phyloP scores from a whole-genome alignment of 2,113 vertebrate genomes.

The Uropsilus gracilis region DNA sequence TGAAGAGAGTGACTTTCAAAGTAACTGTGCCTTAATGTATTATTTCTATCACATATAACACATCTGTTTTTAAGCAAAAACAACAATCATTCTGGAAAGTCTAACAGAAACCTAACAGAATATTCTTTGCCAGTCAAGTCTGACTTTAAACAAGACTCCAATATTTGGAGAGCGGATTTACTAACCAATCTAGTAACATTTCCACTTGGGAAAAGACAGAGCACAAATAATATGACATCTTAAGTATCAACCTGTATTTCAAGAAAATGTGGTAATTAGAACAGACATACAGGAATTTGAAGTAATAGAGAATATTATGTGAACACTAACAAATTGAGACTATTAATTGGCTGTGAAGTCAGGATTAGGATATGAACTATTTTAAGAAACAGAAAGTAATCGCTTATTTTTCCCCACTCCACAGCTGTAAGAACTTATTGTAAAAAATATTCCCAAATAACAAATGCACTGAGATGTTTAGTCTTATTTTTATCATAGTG shows the following conservation, averaged over 20 bases:
- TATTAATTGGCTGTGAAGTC: not conserved
- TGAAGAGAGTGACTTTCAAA: slow-evolving; percentile 39
- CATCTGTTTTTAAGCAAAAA: slow-evolving; percentile 18
- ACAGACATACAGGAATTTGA: not conserved
- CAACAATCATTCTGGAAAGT: slow-evolving; percentile 43
- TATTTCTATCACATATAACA: not conserved
- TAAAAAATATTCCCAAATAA: slow-evolving; percentile 16
- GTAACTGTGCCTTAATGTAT: slow-evolving; percentile 5
- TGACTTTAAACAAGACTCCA: slow-evolving; percentile 31
- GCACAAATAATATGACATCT: not conserved
- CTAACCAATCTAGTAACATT: slow-evolving; percentile 33
- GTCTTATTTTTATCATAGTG: not conserved
- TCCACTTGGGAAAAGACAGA: slow-evolving; percentile 14
- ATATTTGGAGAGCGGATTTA: not conserved
- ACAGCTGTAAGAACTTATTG: slow-evolving; percentile 43
- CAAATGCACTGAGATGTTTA: not conserved
- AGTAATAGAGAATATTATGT: not conserved
- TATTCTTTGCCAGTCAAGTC: slow-evolving; percentile 41
- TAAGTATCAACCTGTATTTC: not conserved
- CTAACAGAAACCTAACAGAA: slow-evolving; percentile 47
- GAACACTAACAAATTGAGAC: not conserved
- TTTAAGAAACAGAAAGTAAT: too few species aligned
- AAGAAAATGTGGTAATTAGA: not conserved
- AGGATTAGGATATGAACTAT: not conserved
- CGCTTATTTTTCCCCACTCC: too few species aligned